A percentile compares a stretch with the other conserved stretches of the same genome.
Evolutionary conservation across 2,888 invertebrate genomes (phyloP).

Genomic region (Drosophila conformis): DNA sequence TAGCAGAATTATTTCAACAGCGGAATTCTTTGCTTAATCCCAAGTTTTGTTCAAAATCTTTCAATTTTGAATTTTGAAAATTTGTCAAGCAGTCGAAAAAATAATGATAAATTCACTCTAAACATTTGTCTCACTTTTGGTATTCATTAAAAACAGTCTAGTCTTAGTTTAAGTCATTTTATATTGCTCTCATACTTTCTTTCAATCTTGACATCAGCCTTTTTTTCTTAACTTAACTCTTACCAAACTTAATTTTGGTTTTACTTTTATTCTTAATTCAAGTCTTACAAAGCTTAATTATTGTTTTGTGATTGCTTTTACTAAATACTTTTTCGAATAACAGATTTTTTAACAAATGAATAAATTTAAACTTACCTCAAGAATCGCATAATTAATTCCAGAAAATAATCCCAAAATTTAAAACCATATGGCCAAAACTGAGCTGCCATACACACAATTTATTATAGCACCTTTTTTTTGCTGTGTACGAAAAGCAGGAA

Average conservation of each 20-base stretch:
- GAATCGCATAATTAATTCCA: background rate
- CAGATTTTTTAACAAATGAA: background rate
- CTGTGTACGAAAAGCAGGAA: conserved; percentile 39
- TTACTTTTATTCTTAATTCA: background rate
- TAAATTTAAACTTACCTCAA: background rate
- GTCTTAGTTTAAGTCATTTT: background rate
- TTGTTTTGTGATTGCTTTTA: rapidly evolving
- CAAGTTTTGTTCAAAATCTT: background rate
- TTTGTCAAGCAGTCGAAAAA: background rate
- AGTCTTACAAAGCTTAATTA: too few relatives aligned
- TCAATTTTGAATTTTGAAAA: background rate
- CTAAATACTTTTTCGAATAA: background rate
- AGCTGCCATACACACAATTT: background rate
- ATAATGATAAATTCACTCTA: background rate
- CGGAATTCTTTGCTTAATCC: background rate
- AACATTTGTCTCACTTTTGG: rapidly evolving
- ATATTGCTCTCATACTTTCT: background rate
- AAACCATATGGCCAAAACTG: background rate
- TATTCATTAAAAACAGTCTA: background rate
- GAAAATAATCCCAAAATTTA: background rate
- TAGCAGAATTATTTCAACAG: background rate
- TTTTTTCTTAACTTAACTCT: background rate
- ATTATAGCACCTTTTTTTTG: background rate
- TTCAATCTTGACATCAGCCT: background rate
- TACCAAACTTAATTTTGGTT: background rate